Evolutionary conservation across 2,888 invertebrate genomes (phyloP), one percentile per base, ranked within the genome.

Genomic region (Sinhomidia bicolor): DNA sequence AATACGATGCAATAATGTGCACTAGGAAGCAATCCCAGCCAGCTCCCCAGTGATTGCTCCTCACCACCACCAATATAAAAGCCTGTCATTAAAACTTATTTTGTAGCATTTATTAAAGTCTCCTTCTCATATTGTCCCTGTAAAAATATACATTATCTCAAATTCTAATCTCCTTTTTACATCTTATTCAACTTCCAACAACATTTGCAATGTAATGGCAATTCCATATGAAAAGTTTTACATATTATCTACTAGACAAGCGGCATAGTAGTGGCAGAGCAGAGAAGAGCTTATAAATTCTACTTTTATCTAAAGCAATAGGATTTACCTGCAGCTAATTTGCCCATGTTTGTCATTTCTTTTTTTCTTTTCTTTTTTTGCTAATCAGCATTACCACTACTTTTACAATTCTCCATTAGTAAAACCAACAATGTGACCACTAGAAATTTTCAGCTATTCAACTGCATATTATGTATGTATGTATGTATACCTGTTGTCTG

Each of bases 341-440:
- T 74, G 44, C 12, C 71, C 47, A 44, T 44, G 26, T 47, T 74
- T 74, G 74, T 26, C 36, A 5, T n/a, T 57, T 4, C 14, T 29
- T 4, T 10, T 20, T 23, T n/a, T n/a, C n/a, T n/a, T n/a, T n/a
- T n/a, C n/a, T 26, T 47, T 79, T 79, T 80, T 81, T 81, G 65
- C 81, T 26, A 65, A 41, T 81, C 65, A 81, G 65, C 26, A 10
- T 29, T 65, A 20, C 62, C 4, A 41, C 20, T 36, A n/a, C 32
- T n/a, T n/a, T 29, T n/a, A 29, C 12, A 32, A 65, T 79, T 80
- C 62, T 26, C 78, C 62, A 60, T 80, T 80, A 62, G 60, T 47
- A 62, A 80, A 65, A 47, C 62, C 32, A 81, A 81, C 65, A 81
- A 20, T 81, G 10, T 60, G 47, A 51, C 47, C 26, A 29, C 51